Evolutionary conservation across 2,888 invertebrate species (phyloP), one percentile per base, ranked within the genome.

Genomic region (Meteorus cinctellus): DNA sequence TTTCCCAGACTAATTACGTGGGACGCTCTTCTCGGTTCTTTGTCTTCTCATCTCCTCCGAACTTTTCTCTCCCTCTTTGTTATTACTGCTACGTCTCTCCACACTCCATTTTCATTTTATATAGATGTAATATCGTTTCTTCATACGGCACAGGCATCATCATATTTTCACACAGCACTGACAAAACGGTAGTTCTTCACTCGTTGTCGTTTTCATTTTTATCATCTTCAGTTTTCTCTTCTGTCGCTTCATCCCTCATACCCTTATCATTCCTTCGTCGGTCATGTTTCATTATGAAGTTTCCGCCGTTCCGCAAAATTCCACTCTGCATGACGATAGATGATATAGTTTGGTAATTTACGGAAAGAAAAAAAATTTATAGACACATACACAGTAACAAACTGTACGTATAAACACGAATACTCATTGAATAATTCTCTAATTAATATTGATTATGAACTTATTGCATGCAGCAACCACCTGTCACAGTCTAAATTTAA

Each of bases 181-280:
- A 80, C 80, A 80, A 80, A 80, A 80, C 76, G 80, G 66, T 79
- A 76, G 67, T 80, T 80, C 75, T 79, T 77, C 60, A 74, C 63
- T 72, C 59, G 51, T 60, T 27, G 12, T 68, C 19, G 19, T 62
- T 73, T 67, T 55, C 59, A 34, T 34, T 70, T 63, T 48, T 19
- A 19, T 19, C 19, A 55, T 19, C 10, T 55, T 55, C 10, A 41
- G 12, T 12, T 3, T 12, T 41, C n/a, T 59, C 66, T 72, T 10
- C 31, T 34, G 55, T 41, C 36, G 51, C 48, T 24, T 24, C n/a
- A n/a, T 51, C 27, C 29, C 19, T 10, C 71, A 10, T 6, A 14
- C 27, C 14, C 4, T 41, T 36, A 19, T 36, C 41, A n/a, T 5
- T 31, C 29, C 65, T 34, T 48, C 51, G 29, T 14, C 45, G 16